Conservation (phyloP, 2,888 invertebrate genomes). For the Podabrus alpinus region DNA sequence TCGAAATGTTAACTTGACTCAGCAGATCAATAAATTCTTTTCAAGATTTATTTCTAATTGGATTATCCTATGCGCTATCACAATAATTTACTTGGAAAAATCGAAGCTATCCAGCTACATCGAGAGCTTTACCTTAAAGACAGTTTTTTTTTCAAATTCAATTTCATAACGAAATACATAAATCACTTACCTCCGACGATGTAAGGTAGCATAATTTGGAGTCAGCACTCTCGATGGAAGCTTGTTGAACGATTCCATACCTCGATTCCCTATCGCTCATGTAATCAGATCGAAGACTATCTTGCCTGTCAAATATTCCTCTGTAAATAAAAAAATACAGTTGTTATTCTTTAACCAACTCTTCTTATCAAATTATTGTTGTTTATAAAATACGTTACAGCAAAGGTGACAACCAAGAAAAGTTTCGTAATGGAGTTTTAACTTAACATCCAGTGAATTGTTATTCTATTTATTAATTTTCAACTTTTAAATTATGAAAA, state of each 20-base stretch:
- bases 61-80: neutral
- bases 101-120: neutral
- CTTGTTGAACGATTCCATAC: conserved; percentile 90
- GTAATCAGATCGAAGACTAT: conserved; percentile 87
- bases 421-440: neutral
- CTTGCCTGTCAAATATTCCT: conserved; percentile 85
- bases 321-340: conserved; percentile 57
- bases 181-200: conserved; percentile 89
- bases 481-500: neutral
- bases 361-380: too few relatives aligned
- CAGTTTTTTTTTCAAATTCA: neutral
- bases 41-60: neutral
- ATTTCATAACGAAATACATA: neutral
- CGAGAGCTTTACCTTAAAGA: neutral
- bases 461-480: too few relatives aligned
- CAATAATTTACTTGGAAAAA: neutral
- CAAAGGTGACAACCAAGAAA: neutral
- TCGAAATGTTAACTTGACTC: neutral
- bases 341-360: neutral
- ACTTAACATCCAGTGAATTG: neutral
- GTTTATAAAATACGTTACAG: too few relatives aligned
- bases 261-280: conserved; percentile 87
- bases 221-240: conserved; percentile 92
- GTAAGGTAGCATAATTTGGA: conserved; percentile 92
- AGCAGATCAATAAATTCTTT: neutral